Evolutionary conservation across 2,797 vertebrate genomes (phyloP).

Genomic region (Moxostoma hubbsi): DNA sequence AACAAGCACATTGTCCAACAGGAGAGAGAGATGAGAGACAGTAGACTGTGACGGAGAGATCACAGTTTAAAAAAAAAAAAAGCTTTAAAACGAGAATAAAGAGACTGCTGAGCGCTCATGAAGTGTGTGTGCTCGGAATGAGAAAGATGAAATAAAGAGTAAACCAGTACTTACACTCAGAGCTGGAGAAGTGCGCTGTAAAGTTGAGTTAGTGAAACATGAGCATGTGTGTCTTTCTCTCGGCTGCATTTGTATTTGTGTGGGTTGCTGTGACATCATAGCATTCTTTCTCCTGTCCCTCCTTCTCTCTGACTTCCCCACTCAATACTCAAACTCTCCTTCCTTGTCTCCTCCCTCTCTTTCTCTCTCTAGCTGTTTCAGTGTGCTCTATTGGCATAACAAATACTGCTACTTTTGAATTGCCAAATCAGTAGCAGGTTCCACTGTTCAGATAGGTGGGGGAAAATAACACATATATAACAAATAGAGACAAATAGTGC

Average conservation of each 20-base stretch:
- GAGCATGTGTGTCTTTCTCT: constrained; percentile 41
- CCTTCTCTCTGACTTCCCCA: background rate
- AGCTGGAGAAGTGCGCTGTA: constrained; percentile 19
- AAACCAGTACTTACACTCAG: constrained; percentile 53
- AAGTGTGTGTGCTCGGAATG: constrained; percentile 10
- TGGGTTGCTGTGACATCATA: constrained; percentile 57
- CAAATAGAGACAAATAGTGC: too few relatives aligned
- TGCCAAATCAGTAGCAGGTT: constrained; percentile 12
- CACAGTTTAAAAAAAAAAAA: background rate
- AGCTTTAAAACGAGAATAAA: constrained; percentile 16
- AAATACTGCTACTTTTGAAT: constrained; percentile 31
- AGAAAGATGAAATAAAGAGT: constrained; percentile 11
- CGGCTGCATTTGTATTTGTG: constrained; percentile 45
- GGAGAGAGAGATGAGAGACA: constrained; percentile 10
- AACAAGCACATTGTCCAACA: constrained; percentile 5
- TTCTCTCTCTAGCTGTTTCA: background rate
- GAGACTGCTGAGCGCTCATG: constrained; percentile 5
- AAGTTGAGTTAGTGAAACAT: constrained; percentile 33
- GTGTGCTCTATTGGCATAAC: constrained; percentile 16
- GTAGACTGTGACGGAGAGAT: background rate
- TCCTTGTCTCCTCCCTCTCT: too few relatives aligned
- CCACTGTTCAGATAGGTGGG: too few relatives aligned
- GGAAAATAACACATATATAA: too few relatives aligned
- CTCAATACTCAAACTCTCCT: background rate
- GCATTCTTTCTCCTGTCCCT: constrained; percentile 51